Evolutionary conservation across 2,797 vertebrate genomes (phyloP).

Genomic region (Poecilia velifera): DNA sequence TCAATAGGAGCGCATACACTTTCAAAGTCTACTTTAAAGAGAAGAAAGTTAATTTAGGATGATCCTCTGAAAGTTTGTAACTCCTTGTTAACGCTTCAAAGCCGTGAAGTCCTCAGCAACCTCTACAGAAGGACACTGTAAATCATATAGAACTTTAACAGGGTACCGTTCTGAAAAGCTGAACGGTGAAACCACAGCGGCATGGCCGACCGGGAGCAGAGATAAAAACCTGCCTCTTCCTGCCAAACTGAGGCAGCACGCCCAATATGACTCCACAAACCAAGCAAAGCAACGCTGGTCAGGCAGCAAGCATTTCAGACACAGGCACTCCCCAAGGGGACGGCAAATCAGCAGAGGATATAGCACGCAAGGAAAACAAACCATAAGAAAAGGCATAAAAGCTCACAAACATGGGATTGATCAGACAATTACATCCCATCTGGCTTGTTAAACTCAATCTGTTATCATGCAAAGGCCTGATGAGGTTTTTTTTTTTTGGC

Average conservation of each 20-base stretch:
- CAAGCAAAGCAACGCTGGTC: conserved; percentile 47
- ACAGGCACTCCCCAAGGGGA: conserved; percentile 78
- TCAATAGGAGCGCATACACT: neutral
- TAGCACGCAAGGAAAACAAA: conserved; percentile 91
- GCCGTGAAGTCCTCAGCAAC: conserved; percentile 25
- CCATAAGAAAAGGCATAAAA: conserved; percentile 96
- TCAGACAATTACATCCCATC: conserved; percentile 98
- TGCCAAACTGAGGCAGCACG: conserved; percentile 41
- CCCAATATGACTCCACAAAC: conserved; percentile 40
- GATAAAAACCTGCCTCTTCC: conserved; percentile 61
- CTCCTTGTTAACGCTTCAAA: conserved; percentile 16
- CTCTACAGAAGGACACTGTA: conserved; percentile 47
- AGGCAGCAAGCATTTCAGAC: conserved; percentile 67
- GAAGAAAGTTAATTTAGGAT: neutral
- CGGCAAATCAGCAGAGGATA: conserved; percentile 77
- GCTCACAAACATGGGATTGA: conserved; percentile 96
- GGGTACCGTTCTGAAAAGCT: conserved; percentile 49
- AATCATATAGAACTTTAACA: conserved; percentile 53
- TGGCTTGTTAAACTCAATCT: conserved; percentile 99
- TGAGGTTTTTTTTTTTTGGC: conserved; percentile 39
- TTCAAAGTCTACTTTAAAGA: neutral
- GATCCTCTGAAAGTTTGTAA: conserved; percentile 13
- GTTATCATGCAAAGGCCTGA: conserved; percentile 82
- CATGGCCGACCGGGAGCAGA: conserved; percentile 52
- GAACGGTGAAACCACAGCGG: conserved; percentile 65